Evolutionary conservation across 2,888 invertebrate species (phyloP).

Genomic region (Hipparchia sbordonii): DNA sequence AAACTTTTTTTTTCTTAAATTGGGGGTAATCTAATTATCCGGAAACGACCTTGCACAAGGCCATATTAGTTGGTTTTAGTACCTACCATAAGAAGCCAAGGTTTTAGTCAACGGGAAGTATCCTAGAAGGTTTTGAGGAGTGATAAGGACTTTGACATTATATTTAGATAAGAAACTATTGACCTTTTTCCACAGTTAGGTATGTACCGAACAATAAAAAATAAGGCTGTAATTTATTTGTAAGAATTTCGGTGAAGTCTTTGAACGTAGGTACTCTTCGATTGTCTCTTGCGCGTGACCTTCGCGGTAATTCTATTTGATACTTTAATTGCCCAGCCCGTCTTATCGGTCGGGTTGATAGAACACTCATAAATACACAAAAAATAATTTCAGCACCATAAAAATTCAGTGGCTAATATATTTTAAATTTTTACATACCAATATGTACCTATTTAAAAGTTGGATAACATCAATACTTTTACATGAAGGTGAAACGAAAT

Average conservation of each 20-base stretch:
- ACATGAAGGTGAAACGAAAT: not conserved
- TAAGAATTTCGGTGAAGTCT: conserved; percentile 1
- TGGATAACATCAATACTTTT: not conserved
- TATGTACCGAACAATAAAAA: not conserved
- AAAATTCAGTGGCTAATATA: not conserved
- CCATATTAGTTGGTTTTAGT: too few species aligned
- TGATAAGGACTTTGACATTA: too few species aligned
- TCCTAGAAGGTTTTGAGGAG: too few species aligned
- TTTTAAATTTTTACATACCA: not conserved
- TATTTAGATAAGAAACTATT: too few species aligned
- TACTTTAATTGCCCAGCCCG: conserved; percentile 7
- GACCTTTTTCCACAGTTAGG: too few species aligned
- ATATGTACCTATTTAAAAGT: not conserved
- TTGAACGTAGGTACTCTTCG: not conserved
- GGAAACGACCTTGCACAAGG: too few species aligned
- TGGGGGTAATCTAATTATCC: not conserved
- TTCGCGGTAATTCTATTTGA: conserved; percentile 19
- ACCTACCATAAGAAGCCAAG: too few species aligned
- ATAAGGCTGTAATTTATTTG: not conserved
- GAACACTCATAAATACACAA: conserved; percentile 9
- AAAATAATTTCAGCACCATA: conserved; percentile 6
- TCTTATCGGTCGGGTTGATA: conserved; percentile 7
- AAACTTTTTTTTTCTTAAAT: not conserved
- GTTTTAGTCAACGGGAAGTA: too few species aligned
- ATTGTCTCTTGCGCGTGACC: conserved; percentile 2